Base-by-base conservation (phyloP, 1,140 invertebrate species). In the Orius insidiosus region DNA sequence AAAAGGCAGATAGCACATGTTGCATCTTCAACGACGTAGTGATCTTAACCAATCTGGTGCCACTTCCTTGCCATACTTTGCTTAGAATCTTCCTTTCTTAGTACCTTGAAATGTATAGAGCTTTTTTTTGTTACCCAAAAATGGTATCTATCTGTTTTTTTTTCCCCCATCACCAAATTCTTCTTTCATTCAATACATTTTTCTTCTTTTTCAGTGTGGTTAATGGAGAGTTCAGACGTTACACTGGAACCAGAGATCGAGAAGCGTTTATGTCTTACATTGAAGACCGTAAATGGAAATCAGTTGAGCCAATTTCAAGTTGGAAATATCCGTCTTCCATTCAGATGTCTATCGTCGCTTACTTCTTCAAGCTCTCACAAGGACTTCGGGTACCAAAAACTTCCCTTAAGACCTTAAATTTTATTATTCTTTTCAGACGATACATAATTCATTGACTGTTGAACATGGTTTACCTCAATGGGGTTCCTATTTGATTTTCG, bases 401-500 rank as follows among this genome's bases (percentile, higher is more conserved):
- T 36, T 3, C 3, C 35, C 35, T 36, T 15, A n/a, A n/a, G n/a
- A n/a, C n/a, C n/a, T 15, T 11, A 3, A 11, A n/a, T 40, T 14
- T 40, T 14, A 46, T 54, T 19, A n/a, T n/a, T 47, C 49, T 62
- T 64, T 65, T 2, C 63, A 92, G 85, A 70, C 75, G 57, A 69
- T 95, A 16, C 93, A 97, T 62, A 90, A 76, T 46, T 76, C 76
- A 51, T 66, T 98, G 51, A 87, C 92, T 63, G 85, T 94, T 63
- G 84, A 90, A 36, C 92, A 92, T 68, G 90, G 90, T 3, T 68
- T 97, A 50, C 93, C 95, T 18, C 83, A 84, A 0, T 96, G 92
- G 89, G 88, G 80, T 10, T 93, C 88, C 7, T 98, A 98, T 59
- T 66, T 92, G 10, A 78, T 97, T 16, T 98, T 98, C 69, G 92